Evolutionary conservation across 2,113 vertebrate genomes (phyloP).

Genomic region (Paramormyrops kingsleyae): DNA sequence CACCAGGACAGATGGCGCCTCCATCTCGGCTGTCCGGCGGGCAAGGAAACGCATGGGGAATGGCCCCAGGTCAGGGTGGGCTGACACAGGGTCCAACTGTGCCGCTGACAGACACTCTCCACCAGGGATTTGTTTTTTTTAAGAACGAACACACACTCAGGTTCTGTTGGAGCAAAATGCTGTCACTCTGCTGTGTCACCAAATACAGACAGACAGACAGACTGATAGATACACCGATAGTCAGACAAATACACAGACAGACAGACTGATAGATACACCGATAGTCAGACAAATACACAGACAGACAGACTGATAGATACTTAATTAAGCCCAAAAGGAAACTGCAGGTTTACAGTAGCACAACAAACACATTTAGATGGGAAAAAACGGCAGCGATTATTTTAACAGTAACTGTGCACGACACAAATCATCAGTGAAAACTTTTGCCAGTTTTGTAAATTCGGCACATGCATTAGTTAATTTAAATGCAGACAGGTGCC

Average conservation of each 20-base stretch:
- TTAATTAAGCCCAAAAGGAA: neutral
- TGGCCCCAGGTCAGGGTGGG: constrained; percentile 49
- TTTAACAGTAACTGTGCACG: neutral
- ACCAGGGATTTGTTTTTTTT: neutral
- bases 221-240: neutral
- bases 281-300: neutral
- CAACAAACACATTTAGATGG: neutral
- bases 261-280: neutral
- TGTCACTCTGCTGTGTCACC: neutral
- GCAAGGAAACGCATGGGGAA: constrained; percentile 48
- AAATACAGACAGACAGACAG: neutral
- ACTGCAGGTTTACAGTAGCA: neutral
- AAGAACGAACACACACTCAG: neutral
- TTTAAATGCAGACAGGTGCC: neutral
- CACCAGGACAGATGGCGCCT: constrained; percentile 53
- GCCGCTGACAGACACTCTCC: constrained; percentile 10
- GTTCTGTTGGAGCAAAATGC: neutral
- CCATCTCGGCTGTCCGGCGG: constrained; percentile 41
- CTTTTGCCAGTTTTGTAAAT: neutral
- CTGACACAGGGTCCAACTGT: constrained; percentile 40
- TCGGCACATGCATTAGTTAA: neutral
- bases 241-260: too few relatives aligned
- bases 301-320: neutral
- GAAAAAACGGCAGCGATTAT: neutral
- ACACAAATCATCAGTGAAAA: neutral